Evolutionary conservation across 2,888 invertebrate genomes (phyloP).

Genomic region (Machimus rusticus): DNA sequence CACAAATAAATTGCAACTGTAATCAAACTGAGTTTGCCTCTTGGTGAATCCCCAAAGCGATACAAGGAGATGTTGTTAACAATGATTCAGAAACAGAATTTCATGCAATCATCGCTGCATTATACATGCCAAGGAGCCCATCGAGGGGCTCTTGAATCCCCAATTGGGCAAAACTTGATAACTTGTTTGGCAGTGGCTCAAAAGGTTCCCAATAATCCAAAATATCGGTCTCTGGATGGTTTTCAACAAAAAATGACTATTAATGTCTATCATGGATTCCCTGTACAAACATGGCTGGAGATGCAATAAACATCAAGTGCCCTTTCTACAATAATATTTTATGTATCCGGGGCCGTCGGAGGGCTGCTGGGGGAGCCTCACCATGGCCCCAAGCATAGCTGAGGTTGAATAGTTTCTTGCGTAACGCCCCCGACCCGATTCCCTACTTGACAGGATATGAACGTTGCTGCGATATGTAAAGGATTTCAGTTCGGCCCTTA

Average conservation of each 20-base stretch:
- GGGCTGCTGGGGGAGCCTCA: not conserved
- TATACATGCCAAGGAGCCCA: constrained; percentile 32
- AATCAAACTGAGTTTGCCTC: not conserved
- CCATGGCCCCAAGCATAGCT: not conserved
- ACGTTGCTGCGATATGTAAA: constrained; percentile 20
- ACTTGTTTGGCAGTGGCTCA: constrained; percentile 35
- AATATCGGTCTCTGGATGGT: constrained; percentile 35
- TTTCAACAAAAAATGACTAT: constrained; percentile 25
- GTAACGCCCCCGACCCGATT: not conserved
- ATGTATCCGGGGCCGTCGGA: constrained; percentile 8
- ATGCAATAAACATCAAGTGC: constrained; percentile 33
- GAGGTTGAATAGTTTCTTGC: not conserved
- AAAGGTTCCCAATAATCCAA: constrained; percentile 37
- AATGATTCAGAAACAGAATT: constrained; percentile 23
- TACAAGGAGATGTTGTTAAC: constrained; percentile 28
- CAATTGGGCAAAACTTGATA: constrained; percentile 33
- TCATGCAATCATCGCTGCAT: constrained; percentile 29
- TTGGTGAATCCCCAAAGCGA: not conserved
- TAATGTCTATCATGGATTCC: constrained; percentile 30
- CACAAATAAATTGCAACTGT: constrained; percentile 14
- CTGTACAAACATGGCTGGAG: constrained; percentile 20
- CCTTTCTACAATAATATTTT: constrained; percentile 35
- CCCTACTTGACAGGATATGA: constrained; percentile 18
- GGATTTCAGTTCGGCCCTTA: constrained; percentile 24
- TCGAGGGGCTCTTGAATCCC: constrained; percentile 26